A percentile compares a stretch with the other conserved stretches of the same genome.
Evolutionary conservation across 1,140 invertebrate genomes (phyloP).

Genomic region (Spodoptera frugiperda): DNA sequence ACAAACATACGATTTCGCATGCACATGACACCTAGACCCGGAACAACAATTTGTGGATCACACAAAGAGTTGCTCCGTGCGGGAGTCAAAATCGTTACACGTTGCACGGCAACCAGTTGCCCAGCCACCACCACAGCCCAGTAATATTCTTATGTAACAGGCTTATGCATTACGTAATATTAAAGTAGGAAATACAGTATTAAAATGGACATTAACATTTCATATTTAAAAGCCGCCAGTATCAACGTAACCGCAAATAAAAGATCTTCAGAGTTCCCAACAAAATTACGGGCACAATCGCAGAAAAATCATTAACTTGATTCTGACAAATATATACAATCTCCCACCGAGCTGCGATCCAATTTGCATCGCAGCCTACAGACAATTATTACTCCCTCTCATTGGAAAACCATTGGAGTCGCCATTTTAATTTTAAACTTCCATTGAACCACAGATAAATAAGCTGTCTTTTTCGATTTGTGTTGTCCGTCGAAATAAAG

Average conservation of each 20-base stretch:
- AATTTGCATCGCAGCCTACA: constrained; percentile 56
- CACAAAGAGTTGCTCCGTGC: too few relatives aligned
- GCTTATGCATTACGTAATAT: too few relatives aligned
- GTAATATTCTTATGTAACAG: too few relatives aligned
- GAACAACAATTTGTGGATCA: too few relatives aligned
- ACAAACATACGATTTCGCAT: too few relatives aligned
- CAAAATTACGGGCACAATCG: constrained; percentile 21
- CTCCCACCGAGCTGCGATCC: constrained; percentile 28
- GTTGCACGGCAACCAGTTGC: too few relatives aligned
- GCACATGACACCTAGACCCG: too few relatives aligned
- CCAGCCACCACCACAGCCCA: too few relatives aligned
- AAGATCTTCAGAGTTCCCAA: constrained; percentile 3
- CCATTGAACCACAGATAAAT: constrained; percentile 35
- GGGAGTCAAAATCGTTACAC: too few relatives aligned
- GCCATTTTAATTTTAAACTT: constrained; percentile 53
- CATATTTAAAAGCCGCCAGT: background rate
- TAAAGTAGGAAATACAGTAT: background rate
- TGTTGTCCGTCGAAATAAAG: constrained; percentile 35
- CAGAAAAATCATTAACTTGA: constrained; percentile 32
- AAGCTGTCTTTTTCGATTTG: constrained; percentile 47
- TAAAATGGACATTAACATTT: background rate
- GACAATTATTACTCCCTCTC: constrained; percentile 56
- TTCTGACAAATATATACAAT: constrained; percentile 33
- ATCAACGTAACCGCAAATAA: background rate
- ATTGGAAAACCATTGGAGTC: constrained; percentile 59